Evolutionary conservation across 2,888 invertebrate genomes (phyloP), one percentile per base, ranked within the genome.

Genomic region (Marasmarcha lunaedactyla): DNA sequence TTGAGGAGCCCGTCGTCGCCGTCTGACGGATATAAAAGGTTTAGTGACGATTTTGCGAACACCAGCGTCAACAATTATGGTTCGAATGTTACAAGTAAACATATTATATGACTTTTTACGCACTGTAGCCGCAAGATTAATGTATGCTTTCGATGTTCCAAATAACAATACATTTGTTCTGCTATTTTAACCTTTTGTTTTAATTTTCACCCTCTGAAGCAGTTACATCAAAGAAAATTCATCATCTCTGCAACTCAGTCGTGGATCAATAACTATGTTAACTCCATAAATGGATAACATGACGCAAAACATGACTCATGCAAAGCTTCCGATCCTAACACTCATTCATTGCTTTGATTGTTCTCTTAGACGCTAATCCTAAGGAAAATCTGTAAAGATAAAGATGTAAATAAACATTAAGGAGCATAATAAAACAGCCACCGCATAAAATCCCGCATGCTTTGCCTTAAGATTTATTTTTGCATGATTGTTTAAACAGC

Each of bases 21-120:
- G 63, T 81, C 86, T 57, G 87, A 88, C 62, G 88, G 88, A 44
- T 88, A 88, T 67, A 86, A 87, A 74, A 79, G 86, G 61, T 88
- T 88, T 62, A 85, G 85, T 70, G 87, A 88, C 71, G 87, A 88
- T 70, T 76, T 83, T 63, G 78, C 78, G 61, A 78, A 78, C 59
- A 62, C 68, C 78, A 79, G 79, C 70, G 61, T 79, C 77, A 83
- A 81, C 77, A 85, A 87, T 60, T 88, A 88, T 71, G 88, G 88
- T 60, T 87, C 88, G 48, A 87, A 87, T 59, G 81, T 78, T 56
- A 61, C 84, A 71, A 86, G 88, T 88, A 85, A 85, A 59, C 45
- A 62, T 68, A 70, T 71, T 66, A 68, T 71, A 64, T 63, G 56
- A 65, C 68, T 64, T 65, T 68, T 66, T n/a, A 30, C 11, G 30